A percentile compares a stretch with the other conserved stretches of the same genome.
phyloP scores from a whole-genome alignment of 2,113 vertebrate species.

The Cacatua alba region DNA sequence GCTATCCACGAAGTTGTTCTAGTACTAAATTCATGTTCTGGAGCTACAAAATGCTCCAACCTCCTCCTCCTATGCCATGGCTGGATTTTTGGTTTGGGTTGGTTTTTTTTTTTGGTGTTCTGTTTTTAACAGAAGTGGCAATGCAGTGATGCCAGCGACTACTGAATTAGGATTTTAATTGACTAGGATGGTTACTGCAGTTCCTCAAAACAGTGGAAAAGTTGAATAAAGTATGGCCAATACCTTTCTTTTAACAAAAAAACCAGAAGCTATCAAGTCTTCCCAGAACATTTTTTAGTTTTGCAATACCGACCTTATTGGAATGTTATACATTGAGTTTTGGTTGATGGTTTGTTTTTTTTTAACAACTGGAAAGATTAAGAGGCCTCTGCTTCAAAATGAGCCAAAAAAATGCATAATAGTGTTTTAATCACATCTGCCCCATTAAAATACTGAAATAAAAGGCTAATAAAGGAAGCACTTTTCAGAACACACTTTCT shows the following conservation, averaged over 20 bases:
- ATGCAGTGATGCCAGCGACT: not conserved
- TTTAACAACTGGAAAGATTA: conserved; percentile 43
- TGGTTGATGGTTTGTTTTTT: not conserved
- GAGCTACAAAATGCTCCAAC: not conserved
- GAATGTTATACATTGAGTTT: conserved; percentile 66
- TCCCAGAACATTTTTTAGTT: conserved; percentile 33
- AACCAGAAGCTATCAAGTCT: conserved; percentile 10
- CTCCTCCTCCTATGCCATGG: not conserved
- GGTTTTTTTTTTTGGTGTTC: not conserved
- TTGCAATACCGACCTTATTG: conserved; percentile 49
- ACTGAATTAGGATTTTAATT: conserved; percentile 6
- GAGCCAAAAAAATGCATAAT: conserved; percentile 3
- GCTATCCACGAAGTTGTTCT: not conserved
- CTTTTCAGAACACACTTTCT: conserved; percentile 53
- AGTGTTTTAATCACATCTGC: conserved; percentile 8
- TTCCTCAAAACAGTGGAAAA: conserved; percentile 51
- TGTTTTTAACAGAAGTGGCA: not conserved
- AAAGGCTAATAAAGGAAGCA: conserved; percentile 72
- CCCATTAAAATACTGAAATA: conserved; percentile 72
- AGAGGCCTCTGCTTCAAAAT: conserved; percentile 61
- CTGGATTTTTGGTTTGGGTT: not conserved
- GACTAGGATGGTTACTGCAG: conserved; percentile 57
- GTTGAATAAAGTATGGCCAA: conserved; percentile 13
- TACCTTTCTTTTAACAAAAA: conserved; percentile 53
- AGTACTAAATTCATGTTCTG: not conserved